A percentile compares a stretch with the other conserved stretches of the same genome.
These are phyloP conservation scores for Aplochiton taeniatus DNA, from an alignment of 2,797 vertebrate species.

Conservation along the genomic window DNA sequence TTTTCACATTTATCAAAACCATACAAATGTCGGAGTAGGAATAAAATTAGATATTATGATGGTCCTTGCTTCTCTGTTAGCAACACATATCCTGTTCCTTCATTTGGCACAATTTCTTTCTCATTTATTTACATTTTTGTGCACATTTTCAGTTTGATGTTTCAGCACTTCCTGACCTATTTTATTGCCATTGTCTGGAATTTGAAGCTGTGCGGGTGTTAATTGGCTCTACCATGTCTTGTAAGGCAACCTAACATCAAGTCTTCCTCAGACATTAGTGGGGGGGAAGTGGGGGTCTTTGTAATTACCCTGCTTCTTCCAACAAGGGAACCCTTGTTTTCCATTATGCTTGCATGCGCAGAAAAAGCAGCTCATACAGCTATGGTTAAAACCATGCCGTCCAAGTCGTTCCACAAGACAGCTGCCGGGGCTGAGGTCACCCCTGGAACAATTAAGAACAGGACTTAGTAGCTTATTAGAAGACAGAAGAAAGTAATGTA, in stretches of 20 bases:
- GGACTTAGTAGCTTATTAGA: constrained; percentile 68
- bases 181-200: too few species aligned
- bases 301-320: constrained; percentile 45
- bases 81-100: too few species aligned
- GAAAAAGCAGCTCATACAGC: constrained; percentile 32
- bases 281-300: constrained; percentile 41
- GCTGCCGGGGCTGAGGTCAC: constrained; percentile 69
- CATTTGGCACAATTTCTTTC: too few species aligned
- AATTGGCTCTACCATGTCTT: not conserved
- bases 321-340: constrained; percentile 68
- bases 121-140: too few species aligned
- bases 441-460: constrained; percentile 48
- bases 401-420: constrained; percentile 63
- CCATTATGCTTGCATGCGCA: constrained; percentile 57
- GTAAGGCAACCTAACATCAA: constrained; percentile 37
- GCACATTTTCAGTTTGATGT: too few species aligned
- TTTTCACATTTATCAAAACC: not conserved
- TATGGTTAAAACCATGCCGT: constrained; percentile 32
- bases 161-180: too few species aligned
- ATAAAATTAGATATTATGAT: not conserved
- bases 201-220: too few species aligned
- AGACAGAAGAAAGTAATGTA: constrained; percentile 58
- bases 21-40: not conserved
- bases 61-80: too few species aligned
- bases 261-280: constrained; percentile 39